Percentiles rank a stretch among this genome's conserved stretches.
Conservation (phyloP, 2,113 vertebrate genomes). For the Stictonetta naevosa region DNA sequence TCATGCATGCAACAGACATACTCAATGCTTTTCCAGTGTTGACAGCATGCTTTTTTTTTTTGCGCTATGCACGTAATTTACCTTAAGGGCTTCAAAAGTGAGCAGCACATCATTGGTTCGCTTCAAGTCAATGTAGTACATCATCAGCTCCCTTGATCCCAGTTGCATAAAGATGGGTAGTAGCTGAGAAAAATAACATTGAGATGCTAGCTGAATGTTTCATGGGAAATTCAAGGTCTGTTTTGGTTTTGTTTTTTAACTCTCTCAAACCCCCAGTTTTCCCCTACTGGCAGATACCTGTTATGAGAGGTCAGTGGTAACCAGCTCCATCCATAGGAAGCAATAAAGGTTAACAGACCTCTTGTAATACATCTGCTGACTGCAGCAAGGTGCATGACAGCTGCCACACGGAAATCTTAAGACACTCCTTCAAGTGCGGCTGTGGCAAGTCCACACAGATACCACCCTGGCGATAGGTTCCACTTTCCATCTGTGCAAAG, state of each 20-base stretch:
- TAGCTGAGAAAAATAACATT: constrained; percentile 76
- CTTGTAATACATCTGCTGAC: constrained; percentile 65
- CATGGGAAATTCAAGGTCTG: background rate
- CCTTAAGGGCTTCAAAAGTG: constrained; percentile 98
- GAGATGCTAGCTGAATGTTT: background rate
- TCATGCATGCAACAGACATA: accelerated
- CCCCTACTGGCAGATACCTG: constrained; percentile 59
- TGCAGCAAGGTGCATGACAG: constrained; percentile 65
- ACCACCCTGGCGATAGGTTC: constrained; percentile 51
- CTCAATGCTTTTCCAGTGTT: background rate
- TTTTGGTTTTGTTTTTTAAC: constrained; percentile 10
- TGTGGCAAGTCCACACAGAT: constrained; percentile 62
- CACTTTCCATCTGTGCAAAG: constrained; percentile 67
- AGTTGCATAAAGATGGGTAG: constrained; percentile 98
- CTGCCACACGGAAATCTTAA: constrained; percentile 62
- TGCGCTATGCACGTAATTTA: constrained; percentile 50
- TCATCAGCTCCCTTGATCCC: constrained; percentile 94
- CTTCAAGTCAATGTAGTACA: constrained; percentile 98
- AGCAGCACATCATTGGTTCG: constrained; percentile 96
- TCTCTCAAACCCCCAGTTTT: constrained; percentile 7
- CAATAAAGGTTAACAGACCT: constrained; percentile 71
- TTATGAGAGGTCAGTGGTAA: constrained; percentile 68
- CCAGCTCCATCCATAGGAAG: constrained; percentile 71
- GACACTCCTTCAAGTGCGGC: constrained; percentile 61
- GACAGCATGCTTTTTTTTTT: background rate